Evolutionary conservation across 2,797 vertebrate species (phyloP).

Genomic region (Phrynocephalus forsythii): DNA sequence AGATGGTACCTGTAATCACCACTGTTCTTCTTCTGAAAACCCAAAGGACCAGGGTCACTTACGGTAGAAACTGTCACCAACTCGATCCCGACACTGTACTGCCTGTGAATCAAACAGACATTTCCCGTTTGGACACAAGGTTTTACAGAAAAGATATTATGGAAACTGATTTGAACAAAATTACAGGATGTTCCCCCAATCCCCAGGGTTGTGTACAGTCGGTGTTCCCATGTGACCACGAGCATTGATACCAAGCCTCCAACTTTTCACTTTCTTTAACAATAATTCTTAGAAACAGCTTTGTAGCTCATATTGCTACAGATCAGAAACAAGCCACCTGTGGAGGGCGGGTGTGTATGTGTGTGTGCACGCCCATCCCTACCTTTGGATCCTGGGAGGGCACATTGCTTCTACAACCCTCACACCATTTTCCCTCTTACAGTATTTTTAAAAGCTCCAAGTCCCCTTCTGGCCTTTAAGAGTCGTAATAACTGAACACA

Average conservation of each 20-base stretch:
- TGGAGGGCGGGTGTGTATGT: too few relatives aligned
- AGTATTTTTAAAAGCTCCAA: too few relatives aligned
- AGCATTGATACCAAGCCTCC: background rate
- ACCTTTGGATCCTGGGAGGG: background rate
- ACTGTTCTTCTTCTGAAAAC: conserved; percentile 89
- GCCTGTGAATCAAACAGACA: conserved; percentile 75
- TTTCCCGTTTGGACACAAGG: background rate
- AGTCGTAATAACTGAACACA: background rate
- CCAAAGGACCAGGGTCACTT: conserved; percentile 84
- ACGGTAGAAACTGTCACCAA: conserved; percentile 85
- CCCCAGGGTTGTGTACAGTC: background rate
- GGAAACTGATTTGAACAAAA: background rate
- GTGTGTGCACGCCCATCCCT: too few relatives aligned
- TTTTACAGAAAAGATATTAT: background rate
- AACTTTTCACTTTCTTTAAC: background rate
- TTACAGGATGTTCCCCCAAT: background rate
- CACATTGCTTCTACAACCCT: too few relatives aligned
- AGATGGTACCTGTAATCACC: conserved; percentile 93
- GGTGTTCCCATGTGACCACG: background rate
- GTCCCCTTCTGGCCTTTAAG: background rate
- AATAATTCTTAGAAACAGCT: background rate
- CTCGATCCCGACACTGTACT: conserved; percentile 97
- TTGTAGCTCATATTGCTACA: background rate
- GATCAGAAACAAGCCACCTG: background rate
- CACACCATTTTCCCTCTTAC: too few relatives aligned